These are phyloP conservation scores for Orchestia grillus DNA, from an alignment of 1,140 invertebrate genomes.

Conservation along the genomic window DNA sequence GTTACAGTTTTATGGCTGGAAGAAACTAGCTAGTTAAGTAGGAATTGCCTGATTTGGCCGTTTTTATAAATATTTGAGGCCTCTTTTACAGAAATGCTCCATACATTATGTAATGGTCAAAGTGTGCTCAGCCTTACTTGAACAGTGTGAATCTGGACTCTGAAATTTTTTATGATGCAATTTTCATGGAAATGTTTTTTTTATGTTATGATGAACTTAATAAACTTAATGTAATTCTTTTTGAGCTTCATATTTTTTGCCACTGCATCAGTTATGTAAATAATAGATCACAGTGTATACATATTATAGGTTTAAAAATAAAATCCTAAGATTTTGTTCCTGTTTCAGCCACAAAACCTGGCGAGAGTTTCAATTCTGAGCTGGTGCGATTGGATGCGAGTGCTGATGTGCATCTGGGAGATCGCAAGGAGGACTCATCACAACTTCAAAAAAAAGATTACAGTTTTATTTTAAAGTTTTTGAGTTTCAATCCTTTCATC, in stretches of 20 bases:
- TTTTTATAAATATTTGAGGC: too few species aligned
- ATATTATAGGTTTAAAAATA: background rate
- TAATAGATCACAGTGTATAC: background rate
- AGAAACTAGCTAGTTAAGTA: too few species aligned
- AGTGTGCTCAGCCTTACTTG: too few species aligned
- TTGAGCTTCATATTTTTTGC: background rate
- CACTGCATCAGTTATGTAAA: background rate
- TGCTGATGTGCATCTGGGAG: constrained; percentile 53
- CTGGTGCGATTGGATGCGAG: constrained; percentile 61
- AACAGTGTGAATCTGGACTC: too few species aligned
- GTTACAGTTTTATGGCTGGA: too few species aligned
- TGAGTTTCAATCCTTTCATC: constrained; percentile 62
- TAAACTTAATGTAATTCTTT: background rate
- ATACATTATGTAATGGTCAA: too few species aligned
- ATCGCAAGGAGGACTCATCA: background rate
- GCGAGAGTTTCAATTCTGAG: constrained; percentile 67
- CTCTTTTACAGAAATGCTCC: too few species aligned
- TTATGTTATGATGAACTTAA: background rate
- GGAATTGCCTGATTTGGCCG: too few species aligned
- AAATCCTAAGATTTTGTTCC: background rate
- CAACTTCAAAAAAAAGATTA: constrained; percentile 60
- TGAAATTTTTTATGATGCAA: too few species aligned
- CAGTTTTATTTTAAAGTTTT: constrained; percentile 64
- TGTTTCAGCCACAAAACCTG: constrained; percentile 66
- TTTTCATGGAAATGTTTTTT: too few species aligned